A percentile compares a stretch with the other conserved stretches of the same genome.
Evolutionary conservation across 2,113 vertebrate genomes (phyloP).

Genomic region (Pseudorectes ferrugineus): DNA sequence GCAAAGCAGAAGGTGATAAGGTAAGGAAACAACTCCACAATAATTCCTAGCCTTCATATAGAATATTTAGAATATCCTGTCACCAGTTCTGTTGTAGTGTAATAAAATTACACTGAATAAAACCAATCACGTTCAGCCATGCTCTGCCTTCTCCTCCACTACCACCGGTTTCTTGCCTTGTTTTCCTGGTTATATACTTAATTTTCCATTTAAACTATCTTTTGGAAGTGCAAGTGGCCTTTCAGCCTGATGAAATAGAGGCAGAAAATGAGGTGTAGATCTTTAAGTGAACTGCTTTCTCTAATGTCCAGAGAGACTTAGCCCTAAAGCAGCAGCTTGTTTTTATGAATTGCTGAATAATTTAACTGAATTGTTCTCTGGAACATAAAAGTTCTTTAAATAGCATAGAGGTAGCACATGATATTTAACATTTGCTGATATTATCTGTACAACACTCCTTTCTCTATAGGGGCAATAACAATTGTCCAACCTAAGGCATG

Average conservation of each 20-base stretch:
- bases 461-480: slow-evolving; percentile 42
- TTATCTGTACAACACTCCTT: slow-evolving; percentile 34
- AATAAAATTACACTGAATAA: neutral
- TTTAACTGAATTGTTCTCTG: slow-evolving; percentile 41
- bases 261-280: neutral
- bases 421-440: slow-evolving; percentile 60
- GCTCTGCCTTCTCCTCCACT: neutral
- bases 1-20: slow-evolving; percentile 72
- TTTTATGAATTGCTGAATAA: slow-evolving; percentile 49
- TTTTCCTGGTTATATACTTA: neutral
- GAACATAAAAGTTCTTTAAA: slow-evolving; percentile 58
- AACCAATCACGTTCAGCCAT: neutral
- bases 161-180: neutral
- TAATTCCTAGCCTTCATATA: accelerated
- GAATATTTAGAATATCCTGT: neutral
- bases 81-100: neutral
- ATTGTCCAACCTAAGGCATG: neutral
- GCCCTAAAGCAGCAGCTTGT: slow-evolving; percentile 19
- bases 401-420: slow-evolving; percentile 36
- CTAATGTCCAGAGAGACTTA: neutral
- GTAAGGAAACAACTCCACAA: slow-evolving; percentile 56
- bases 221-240: neutral
- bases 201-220: neutral
- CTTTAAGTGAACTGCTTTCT: neutral
- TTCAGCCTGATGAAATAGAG: neutral